Base-by-base conservation (phyloP, 1,140 invertebrate species). In the Neodiprion lecontei region DNA sequence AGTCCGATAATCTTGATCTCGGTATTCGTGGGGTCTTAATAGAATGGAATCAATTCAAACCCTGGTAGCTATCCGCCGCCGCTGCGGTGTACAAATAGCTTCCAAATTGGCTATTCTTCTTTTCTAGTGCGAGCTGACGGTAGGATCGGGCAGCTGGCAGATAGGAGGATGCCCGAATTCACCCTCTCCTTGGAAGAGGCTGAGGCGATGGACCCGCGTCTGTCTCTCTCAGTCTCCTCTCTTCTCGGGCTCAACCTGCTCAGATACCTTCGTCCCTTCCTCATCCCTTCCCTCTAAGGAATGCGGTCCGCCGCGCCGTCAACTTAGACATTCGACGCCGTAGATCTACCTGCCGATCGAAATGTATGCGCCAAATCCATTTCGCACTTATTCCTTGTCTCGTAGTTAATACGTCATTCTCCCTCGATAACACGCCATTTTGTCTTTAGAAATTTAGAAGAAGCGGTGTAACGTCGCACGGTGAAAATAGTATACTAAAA, bases 211-310 rank as follows among this genome's bases (percentile, higher is more conserved):
- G 28, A 40, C 28, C 28, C 28, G 28, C 9, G 2, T 61, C 5
- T 61, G 1, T 61, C 53, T 61, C 53, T 17, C 11, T 61, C 53
- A 61, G 11, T 61, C 11, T 61, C n/a, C 53, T 61, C 53, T 61
- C 53, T 61, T 61, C 53, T 61, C 9, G 28, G 28, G 28, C 28
- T 40, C 28, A 40, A 40, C 28, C 28, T 40, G 11, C n/a, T 17
- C 4, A 61, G 11, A 14, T 17, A 4, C 53, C 50, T 73, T 50
- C 28, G 61, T 71, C 67, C 75, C 69, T 68, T 71, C 47, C 69
- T 71, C 70, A 48, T 71, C 70, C 70, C 7, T 71, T 48, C 12
- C n/a, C 28, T 71, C 12, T 40, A 48, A 23, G 70, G 70, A 71
- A 71, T 71, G 70, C 21, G 70, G 70, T 48, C 47, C 70, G 14